Evolutionary conservation across 2,113 vertebrate species (phyloP).

Genomic region (Pithys albifrons): DNA sequence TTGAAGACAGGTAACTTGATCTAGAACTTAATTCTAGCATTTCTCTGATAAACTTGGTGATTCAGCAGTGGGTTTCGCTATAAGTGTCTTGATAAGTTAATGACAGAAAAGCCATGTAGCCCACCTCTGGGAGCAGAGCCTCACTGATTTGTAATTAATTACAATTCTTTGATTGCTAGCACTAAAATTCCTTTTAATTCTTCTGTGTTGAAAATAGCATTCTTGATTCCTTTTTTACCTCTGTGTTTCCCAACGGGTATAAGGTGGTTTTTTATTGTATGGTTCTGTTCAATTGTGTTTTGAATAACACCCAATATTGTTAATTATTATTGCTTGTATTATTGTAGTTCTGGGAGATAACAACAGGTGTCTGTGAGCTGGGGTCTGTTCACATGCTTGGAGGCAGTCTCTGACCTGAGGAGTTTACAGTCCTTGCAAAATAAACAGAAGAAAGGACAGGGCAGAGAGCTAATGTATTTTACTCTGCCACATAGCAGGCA

Average conservation of each 20-base stretch:
- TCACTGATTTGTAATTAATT: background rate
- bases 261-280: background rate
- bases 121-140: background rate
- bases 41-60: background rate
- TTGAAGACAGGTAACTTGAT: background rate
- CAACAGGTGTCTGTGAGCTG: background rate
- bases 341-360: background rate
- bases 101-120: background rate
- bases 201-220: background rate
- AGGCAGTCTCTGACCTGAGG: background rate
- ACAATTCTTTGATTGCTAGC: background rate
- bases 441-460: background rate
- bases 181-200: background rate
- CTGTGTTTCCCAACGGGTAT: background rate
- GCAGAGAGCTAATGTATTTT: background rate
- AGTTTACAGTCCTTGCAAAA: background rate
- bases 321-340: background rate
- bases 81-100: background rate
- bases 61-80: background rate
- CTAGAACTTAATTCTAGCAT: background rate
- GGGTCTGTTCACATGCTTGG: background rate
- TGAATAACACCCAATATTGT: background rate
- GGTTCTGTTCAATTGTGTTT: background rate
- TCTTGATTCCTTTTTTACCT: background rate
- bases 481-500: background rate